These are phyloP conservation scores for Synanthedon vespiformis DNA, from an alignment of 2,888 invertebrate species.

Conservation along the genomic window DNA sequence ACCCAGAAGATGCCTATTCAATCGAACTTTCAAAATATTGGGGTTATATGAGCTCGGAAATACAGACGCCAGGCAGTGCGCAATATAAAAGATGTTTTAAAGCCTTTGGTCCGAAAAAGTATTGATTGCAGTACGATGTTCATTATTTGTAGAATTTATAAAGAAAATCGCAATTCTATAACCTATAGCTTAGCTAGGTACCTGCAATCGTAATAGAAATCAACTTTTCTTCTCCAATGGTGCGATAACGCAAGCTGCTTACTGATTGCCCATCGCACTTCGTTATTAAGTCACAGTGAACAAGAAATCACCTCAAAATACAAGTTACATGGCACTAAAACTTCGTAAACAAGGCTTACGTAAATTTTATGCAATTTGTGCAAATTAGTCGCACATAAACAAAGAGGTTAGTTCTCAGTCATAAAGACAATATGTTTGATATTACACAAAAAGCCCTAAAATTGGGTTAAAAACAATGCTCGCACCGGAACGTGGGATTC, in stretches of 20 bases:
- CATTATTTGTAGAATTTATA: no score
- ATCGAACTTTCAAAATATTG: no score
- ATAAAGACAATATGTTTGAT: neutral
- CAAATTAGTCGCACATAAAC: conserved; percentile 1
- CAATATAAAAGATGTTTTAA: no score
- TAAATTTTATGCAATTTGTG: neutral
- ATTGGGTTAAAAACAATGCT: conserved; percentile 17
- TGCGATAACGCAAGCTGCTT: conserved; percentile 8
- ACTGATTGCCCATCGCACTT: conserved; percentile 6
- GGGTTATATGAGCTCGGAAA: no score
- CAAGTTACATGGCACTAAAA: neutral
- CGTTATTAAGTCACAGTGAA: conserved; percentile 6
- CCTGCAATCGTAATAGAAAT: neutral
- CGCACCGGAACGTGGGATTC: conserved; percentile 11
- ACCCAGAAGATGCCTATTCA: no score
- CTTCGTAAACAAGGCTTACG: neutral
- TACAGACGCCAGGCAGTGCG: no score
- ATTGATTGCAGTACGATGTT: no score
- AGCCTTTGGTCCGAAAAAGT: no score
- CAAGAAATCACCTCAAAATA: conserved; percentile 1
- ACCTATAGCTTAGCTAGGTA: no score
- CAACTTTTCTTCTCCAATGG: conserved; percentile 2
- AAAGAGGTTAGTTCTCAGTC: neutral
- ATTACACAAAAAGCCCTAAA: conserved; percentile 24
- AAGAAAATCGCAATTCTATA: no score